Evolutionary conservation across 53 echinoderm and acorn worm species (phyloP).

Genomic region (Holothuria leucospilota): DNA sequence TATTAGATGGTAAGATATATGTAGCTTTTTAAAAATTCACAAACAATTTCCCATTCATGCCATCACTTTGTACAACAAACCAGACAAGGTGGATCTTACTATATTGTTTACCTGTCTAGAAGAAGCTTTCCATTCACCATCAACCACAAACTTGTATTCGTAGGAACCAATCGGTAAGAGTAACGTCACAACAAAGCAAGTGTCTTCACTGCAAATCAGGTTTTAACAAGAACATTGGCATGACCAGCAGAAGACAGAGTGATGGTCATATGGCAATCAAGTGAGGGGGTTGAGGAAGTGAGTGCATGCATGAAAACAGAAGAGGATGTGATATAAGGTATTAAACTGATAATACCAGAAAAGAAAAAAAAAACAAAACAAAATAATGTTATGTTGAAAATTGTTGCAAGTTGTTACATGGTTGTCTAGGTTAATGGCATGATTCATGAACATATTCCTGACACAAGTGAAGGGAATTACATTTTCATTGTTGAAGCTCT

Average conservation of each 20-base stretch:
- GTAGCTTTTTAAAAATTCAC: no score
- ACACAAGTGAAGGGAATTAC: not conserved
- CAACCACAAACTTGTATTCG: slow-evolving; percentile 78
- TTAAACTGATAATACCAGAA: not conserved
- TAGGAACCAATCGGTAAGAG: slow-evolving; percentile 58
- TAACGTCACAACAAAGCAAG: slow-evolving; percentile 36
- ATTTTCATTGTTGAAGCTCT: no score
- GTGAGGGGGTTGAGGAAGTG: slow-evolving; percentile 12
- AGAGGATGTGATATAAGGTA: not conserved
- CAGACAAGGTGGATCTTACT: no score
- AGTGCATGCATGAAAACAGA: not conserved
- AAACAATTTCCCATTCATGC: no score
- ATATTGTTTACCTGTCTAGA: slow-evolving; percentile 64
- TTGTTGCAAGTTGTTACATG: not conserved
- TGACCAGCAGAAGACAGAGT: not conserved
- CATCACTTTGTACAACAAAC: no score
- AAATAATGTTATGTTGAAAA: not conserved
- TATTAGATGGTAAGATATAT: no score
- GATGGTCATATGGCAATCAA: slow-evolving; percentile 31
- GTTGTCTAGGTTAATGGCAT: not conserved
- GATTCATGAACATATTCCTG: not conserved
- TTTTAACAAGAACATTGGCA: not conserved
- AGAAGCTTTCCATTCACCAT: slow-evolving; percentile 72
- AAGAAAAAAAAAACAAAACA: slow-evolving; percentile 5
- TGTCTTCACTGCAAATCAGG: slow-evolving; percentile 29